These are phyloP conservation scores for Eupithecia insigniata DNA, from an alignment of 2,888 invertebrate genomes.

Conservation along the genomic window DNA sequence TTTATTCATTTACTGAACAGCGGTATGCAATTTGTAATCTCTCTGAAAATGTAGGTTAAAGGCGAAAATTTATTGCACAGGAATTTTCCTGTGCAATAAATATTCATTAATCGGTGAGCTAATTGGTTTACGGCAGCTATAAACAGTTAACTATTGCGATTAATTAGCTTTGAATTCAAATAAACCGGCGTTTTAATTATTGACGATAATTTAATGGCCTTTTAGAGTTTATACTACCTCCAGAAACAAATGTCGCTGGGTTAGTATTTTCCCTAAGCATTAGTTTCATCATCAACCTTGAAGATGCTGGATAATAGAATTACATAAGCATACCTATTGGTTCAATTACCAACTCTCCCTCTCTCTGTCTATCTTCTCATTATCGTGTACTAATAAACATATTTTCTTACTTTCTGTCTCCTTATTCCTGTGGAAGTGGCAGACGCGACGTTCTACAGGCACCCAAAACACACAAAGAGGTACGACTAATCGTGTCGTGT, in stretches of 20 bases:
- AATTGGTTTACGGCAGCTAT: constrained; percentile 14
- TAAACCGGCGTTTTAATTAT: neutral
- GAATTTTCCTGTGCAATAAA: constrained; percentile 6
- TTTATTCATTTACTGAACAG: neutral
- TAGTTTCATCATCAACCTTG: neutral
- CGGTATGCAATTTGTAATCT: neutral
- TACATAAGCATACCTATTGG: neutral
- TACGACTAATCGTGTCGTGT: neutral
- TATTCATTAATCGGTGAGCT: constrained; percentile 14
- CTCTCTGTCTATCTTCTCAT: too few relatives aligned
- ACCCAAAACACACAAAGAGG: neutral
- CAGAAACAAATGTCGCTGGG: neutral
- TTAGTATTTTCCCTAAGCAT: too few relatives aligned
- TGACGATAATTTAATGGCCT: neutral
- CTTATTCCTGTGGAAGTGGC: neutral
- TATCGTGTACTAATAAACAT: neutral
- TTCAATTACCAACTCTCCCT: neutral
- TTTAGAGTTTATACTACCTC: neutral
- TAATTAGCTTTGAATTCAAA: constrained; percentile 11
- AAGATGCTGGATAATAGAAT: neutral
- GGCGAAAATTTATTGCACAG: constrained; percentile 3
- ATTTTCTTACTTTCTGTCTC: neutral
- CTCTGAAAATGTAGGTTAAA: neutral
- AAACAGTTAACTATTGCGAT: constrained; percentile 12
- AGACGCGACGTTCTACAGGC: too few relatives aligned